Evolutionary conservation across 92 coral and sea anemone genomes (phyloP).

Genomic region (Umimayanthus kanabou): DNA sequence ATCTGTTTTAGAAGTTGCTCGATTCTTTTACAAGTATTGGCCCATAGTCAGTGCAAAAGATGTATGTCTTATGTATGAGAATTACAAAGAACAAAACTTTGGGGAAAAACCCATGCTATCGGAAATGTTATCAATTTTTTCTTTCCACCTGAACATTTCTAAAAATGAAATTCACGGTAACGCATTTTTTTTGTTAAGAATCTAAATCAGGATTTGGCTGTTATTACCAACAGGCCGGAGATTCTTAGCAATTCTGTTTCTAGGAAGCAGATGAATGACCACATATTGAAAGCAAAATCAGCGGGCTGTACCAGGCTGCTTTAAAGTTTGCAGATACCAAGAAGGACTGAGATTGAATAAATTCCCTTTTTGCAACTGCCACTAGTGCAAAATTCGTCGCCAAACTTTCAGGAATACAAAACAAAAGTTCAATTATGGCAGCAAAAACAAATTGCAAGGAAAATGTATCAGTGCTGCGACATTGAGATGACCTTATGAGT

Average conservation of each 20-base stretch:
- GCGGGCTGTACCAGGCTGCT: constrained; percentile 32
- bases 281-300: constrained; percentile 15
- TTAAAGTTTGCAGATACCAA: constrained; percentile 48
- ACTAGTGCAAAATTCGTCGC: constrained; percentile 46
- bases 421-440: constrained; percentile 41
- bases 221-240: not conserved
- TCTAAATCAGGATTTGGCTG: not conserved
- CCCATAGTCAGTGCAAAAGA: constrained; percentile 31
- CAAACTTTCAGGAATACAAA: constrained; percentile 36
- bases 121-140: constrained; percentile 36
- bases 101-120: constrained; percentile 18
- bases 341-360: constrained; percentile 51
- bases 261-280: constrained; percentile 21
- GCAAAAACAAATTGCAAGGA: constrained; percentile 1
- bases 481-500: not conserved
- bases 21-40: constrained; percentile 23
- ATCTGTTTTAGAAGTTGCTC: constrained; percentile 20
- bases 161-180: not conserved
- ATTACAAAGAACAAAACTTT: constrained; percentile 30
- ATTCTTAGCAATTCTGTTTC: not conserved
- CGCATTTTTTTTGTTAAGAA: not conserved
- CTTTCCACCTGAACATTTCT: not conserved
- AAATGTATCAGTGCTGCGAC: not conserved
- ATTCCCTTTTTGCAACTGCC: constrained; percentile 39
- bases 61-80: constrained; percentile 12